Evolutionary conservation across 1,140 invertebrate genomes (phyloP).

Genomic region (Drosophila parvula): DNA sequence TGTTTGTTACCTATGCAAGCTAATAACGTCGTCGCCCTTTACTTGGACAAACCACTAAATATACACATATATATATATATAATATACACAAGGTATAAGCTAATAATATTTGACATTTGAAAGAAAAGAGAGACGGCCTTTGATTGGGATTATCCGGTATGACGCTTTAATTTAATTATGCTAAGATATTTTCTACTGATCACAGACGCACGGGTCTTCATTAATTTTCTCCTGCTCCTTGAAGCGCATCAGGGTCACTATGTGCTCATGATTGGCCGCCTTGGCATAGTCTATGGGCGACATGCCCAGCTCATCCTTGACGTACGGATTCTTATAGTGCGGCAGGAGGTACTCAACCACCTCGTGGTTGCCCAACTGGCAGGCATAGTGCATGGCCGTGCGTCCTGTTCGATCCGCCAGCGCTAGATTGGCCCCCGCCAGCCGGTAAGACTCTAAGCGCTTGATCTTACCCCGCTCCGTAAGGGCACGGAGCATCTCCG

Average conservation of each 20-base stretch:
- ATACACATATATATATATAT: constrained; percentile 43
- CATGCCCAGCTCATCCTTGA: constrained; percentile 84
- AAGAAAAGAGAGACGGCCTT: constrained; percentile 31
- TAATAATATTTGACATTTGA: constrained; percentile 79
- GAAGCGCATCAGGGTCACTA: constrained; percentile 45
- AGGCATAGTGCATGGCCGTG: constrained; percentile 87
- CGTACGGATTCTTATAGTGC: constrained; percentile 73
- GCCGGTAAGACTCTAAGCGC: constrained; percentile 86
- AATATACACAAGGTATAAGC: constrained; percentile 73
- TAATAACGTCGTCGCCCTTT: constrained; percentile 58
- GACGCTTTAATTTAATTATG: background rate
- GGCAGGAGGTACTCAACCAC: constrained; percentile 84
- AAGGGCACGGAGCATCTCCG: constrained; percentile 86
- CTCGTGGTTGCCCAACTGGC: constrained; percentile 83
- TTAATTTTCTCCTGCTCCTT: constrained; percentile 20
- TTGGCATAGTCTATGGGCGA: constrained; percentile 85
- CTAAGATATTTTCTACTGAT: background rate
- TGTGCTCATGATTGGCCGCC: constrained; percentile 48
- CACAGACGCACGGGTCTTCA: constrained; percentile 10
- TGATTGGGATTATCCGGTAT: constrained; percentile 1
- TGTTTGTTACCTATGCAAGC: constrained; percentile 75
- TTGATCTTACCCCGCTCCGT: constrained; percentile 85
- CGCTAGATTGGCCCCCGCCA: constrained; percentile 87
- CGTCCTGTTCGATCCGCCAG: constrained; percentile 86
- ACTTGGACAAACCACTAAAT: constrained; percentile 75